Evolutionary conservation across 2,113 vertebrate genomes (phyloP), one percentile per base, ranked within the genome.

Genomic region (Otus sunia): DNA sequence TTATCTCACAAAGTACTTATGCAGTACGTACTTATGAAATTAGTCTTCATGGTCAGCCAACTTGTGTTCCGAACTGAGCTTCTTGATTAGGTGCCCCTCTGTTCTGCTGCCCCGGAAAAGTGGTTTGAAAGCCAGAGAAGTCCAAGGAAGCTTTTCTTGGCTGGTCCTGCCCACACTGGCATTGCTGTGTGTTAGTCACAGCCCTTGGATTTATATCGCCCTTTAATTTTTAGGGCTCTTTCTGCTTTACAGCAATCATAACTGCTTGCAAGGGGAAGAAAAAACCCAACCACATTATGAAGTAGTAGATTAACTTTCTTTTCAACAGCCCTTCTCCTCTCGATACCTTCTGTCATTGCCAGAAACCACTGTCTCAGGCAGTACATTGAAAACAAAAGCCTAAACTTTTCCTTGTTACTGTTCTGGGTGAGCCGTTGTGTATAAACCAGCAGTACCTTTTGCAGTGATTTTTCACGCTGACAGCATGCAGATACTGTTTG

Each of bases 31-130:
- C 20, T 83, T 49, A 36, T 1, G 12, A 41, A 74, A 39, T 76
- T 21, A 55, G 11, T 45, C 68, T 1, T 0, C 0, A 0, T 77
- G 22, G 41, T 71, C 87, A 53, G 47, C 18, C 41, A 47, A 3
- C 14, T 34, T 15, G 12, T 80, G 36, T 72, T 60, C 52, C 69
- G 22, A 10, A 20, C 43, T 77, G 67, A 52, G 64, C 45, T 69
- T 34, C 41, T 76, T 83, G 37, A 17, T 64, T 59, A 34, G 56
- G 29, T 85, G 21, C 64, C 39, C 15, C 52, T 62, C 37, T 45
- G 20, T 50, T 43, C n/a, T 71, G 16, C 41, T 59, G 26, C 37
- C 49, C 55, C 17, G 34, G 67, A 62, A 90, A 74, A 69, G 16
- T 15, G 9, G 1, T 43, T 77, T 58, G 60, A 77, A 84, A 76